Percentiles rank a stretch among this genome's conserved stretches.
Evolutionary conservation across 1,140 invertebrate genomes (phyloP).

Genomic region (Gerris buenoi): DNA sequence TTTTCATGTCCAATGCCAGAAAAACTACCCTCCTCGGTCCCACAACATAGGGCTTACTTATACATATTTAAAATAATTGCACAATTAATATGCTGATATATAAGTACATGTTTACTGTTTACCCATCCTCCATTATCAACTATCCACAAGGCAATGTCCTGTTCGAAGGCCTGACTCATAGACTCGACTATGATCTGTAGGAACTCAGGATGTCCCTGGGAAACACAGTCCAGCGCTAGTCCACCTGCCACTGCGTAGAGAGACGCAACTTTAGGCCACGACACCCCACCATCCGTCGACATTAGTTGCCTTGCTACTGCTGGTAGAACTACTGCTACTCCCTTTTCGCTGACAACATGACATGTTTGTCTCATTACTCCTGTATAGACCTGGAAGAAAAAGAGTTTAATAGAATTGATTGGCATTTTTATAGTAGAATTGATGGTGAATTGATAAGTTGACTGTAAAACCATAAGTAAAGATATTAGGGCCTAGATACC

Average conservation of each 20-base stretch:
- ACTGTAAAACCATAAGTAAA: too few relatives aligned
- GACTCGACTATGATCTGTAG: conserved; percentile 42
- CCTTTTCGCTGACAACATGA: conserved; percentile 36
- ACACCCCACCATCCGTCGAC: conserved; percentile 11
- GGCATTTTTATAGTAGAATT: too few relatives aligned
- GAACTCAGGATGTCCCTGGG: conserved; percentile 46
- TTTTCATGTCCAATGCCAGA: too few relatives aligned
- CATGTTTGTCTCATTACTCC: conserved; percentile 26
- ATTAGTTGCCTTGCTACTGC: conserved; percentile 32
- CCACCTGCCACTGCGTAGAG: conserved; percentile 50
- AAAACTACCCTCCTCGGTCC: too few relatives aligned
- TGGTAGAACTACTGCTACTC: conserved; percentile 36
- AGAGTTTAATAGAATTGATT: too few relatives aligned
- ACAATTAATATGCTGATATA: too few relatives aligned
- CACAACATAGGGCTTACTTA: too few relatives aligned
- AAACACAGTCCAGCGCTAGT: conserved; percentile 48
- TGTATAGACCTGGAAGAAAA: conserved; percentile 19
- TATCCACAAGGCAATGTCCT: conserved; percentile 49
- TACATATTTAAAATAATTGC: too few relatives aligned
- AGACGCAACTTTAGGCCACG: conserved; percentile 36
- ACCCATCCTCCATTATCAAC: conserved; percentile 57
- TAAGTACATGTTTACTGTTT: too few relatives aligned
- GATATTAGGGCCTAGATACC: too few relatives aligned
- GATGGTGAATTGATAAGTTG: too few relatives aligned
- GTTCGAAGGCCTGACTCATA: conserved; percentile 44